Evolutionary conservation across 2,113 vertebrate genomes (phyloP).

Genomic region (Podarcis cretensis): DNA sequence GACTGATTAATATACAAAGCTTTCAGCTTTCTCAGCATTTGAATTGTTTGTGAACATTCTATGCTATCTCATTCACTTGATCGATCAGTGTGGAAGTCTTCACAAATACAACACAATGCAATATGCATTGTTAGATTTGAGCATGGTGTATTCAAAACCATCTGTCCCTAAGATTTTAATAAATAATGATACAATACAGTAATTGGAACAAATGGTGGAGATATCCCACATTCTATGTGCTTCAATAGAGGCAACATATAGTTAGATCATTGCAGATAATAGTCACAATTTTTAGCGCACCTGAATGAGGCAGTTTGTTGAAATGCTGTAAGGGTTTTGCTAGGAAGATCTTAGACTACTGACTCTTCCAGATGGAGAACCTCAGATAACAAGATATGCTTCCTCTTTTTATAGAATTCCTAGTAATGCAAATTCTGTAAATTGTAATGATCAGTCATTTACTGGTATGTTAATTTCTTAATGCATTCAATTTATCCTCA

Average conservation of each 20-base stretch:
- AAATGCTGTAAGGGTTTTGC: constrained; percentile 19
- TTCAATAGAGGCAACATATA: neutral
- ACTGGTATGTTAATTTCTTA: constrained; percentile 67
- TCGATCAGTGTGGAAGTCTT: neutral
- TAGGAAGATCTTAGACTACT: neutral
- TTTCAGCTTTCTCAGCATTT: neutral
- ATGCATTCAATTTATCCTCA: constrained; percentile 65
- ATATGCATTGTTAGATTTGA: neutral
- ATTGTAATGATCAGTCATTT: constrained; percentile 66
- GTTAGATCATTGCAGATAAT: neutral
- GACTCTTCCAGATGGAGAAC: constrained; percentile 27
- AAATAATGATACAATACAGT: neutral
- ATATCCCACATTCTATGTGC: neutral
- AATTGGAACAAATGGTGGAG: constrained; percentile 15
- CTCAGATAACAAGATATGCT: constrained; percentile 44
- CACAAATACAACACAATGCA: neutral
- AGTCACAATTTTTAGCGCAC: neutral
- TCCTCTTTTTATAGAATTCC: constrained; percentile 54
- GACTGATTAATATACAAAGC: neutral
- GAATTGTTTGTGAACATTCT: neutral
- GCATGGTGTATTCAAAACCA: constrained; percentile 19
- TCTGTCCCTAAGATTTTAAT: neutral
- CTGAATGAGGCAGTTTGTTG: constrained; percentile 17
- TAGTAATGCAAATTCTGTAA: constrained; percentile 66
- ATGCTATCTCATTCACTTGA: neutral